phyloP scores from a whole-genome alignment of 2,888 invertebrate species.

The Xylocampa areola region DNA sequence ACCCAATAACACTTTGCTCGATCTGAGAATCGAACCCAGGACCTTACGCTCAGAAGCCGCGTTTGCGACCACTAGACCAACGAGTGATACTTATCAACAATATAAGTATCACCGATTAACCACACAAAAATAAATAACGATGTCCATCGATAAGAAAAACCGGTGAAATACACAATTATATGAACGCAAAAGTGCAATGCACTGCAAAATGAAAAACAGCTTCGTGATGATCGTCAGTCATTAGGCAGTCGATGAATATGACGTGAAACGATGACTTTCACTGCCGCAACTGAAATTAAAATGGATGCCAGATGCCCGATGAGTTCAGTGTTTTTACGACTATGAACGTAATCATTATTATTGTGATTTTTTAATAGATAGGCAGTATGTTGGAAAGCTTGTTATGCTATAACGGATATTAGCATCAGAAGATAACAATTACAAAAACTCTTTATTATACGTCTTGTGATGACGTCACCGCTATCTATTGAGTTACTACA shows the following conservation, averaged over 20 bases:
- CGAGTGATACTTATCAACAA: too few relatives aligned
- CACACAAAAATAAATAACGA: not conserved
- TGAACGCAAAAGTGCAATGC: constrained; percentile 53
- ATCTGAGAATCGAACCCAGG: too few relatives aligned
- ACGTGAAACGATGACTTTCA: constrained; percentile 43
- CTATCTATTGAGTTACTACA: too few relatives aligned
- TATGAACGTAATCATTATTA: constrained; percentile 8
- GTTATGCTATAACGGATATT: too few relatives aligned
- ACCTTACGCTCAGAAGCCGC: too few relatives aligned
- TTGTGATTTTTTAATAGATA: too few relatives aligned
- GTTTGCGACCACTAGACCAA: too few relatives aligned
- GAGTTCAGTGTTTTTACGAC: constrained; percentile 17
- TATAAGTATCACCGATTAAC: not conserved
- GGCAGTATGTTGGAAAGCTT: too few relatives aligned
- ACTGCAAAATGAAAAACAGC: constrained; percentile 38
- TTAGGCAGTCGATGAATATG: constrained; percentile 13
- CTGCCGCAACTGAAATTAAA: constrained; percentile 21
- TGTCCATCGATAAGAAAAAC: constrained; percentile 12
- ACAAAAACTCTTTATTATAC: too few relatives aligned
- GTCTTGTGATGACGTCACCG: too few relatives aligned
- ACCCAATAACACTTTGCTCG: too few relatives aligned
- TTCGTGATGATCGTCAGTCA: constrained; percentile 25
- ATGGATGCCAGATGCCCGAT: not conserved
- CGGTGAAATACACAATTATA: constrained; percentile 32
- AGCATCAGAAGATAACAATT: too few relatives aligned